Percentiles rank a stretch among this genome's conserved stretches.
phyloP scores from a whole-genome alignment of 2,113 vertebrate genomes.

The Mastomys coucha region DNA sequence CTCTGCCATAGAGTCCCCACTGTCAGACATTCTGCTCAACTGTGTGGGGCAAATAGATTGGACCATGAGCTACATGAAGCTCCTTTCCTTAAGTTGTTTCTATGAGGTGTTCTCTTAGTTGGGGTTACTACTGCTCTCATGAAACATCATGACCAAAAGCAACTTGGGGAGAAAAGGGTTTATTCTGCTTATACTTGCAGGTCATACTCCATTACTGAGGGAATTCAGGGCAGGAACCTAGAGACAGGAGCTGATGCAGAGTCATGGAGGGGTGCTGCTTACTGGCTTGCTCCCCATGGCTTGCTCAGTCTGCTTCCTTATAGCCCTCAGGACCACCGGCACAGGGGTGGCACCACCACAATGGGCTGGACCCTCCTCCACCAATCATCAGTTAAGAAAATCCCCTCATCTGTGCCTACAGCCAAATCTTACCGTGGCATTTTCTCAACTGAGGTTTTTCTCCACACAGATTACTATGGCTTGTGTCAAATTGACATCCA shows the following conservation, averaged over 20 bases:
- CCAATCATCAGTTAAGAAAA: not conserved
- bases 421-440: not conserved
- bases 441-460: not conserved
- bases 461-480: not conserved
- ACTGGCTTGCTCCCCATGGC: not conserved
- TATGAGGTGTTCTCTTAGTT: not conserved
- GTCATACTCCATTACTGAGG: not conserved
- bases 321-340: not conserved
- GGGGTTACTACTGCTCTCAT: not conserved
- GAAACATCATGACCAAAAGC: not conserved
- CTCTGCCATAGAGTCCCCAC: not conserved
- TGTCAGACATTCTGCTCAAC: not conserved
- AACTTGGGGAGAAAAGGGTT: not conserved
- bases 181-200: not conserved
- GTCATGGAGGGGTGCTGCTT: not conserved
- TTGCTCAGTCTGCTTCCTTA: not conserved
- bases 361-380: not conserved
- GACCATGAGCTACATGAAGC: not conserved
- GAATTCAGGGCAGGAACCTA: not conserved
- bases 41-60: not conserved
- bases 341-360: not conserved
- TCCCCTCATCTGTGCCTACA: not conserved
- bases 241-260: not conserved
- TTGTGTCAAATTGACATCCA: not conserved
- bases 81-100: not conserved